phyloP scores from a whole-genome alignment of 2,797 vertebrate genomes.

The Mycteria americana region DNA sequence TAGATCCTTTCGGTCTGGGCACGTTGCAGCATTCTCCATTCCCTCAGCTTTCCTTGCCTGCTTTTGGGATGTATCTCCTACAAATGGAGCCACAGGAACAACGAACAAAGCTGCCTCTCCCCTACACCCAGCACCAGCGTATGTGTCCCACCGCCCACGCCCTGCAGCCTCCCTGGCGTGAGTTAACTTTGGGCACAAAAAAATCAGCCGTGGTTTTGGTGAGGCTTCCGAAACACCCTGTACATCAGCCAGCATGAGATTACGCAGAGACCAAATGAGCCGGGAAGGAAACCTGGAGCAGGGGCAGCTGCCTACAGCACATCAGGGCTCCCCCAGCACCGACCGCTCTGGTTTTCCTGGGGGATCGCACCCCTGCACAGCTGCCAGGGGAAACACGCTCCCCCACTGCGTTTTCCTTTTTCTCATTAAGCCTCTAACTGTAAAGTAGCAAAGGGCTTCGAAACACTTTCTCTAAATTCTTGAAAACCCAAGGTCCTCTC shows the following conservation, averaged over 20 bases:
- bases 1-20: not conserved
- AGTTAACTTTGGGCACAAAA: not conserved
- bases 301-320: not conserved
- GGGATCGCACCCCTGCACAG: not conserved
- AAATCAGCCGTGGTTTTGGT: not conserved
- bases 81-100: not conserved
- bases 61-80: not conserved
- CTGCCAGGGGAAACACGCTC: not conserved
- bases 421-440: not conserved
- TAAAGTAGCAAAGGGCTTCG: not conserved
- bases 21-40: not conserved
- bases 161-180: not conserved
- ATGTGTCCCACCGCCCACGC: not conserved
- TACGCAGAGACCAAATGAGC: not conserved
- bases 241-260: not conserved
- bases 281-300: not conserved
- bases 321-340: not conserved
- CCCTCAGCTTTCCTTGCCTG: not conserved
- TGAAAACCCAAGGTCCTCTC: not conserved
- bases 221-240: not conserved
- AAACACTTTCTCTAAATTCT: not conserved
- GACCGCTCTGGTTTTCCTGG: fast-evolving
- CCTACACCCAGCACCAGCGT: not conserved
- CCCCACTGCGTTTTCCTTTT: not conserved
- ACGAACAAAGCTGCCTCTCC: not conserved